These are phyloP conservation scores for Drosophila takahashii DNA, from an alignment of 1,140 invertebrate genomes.

Conservation along the genomic window DNA sequence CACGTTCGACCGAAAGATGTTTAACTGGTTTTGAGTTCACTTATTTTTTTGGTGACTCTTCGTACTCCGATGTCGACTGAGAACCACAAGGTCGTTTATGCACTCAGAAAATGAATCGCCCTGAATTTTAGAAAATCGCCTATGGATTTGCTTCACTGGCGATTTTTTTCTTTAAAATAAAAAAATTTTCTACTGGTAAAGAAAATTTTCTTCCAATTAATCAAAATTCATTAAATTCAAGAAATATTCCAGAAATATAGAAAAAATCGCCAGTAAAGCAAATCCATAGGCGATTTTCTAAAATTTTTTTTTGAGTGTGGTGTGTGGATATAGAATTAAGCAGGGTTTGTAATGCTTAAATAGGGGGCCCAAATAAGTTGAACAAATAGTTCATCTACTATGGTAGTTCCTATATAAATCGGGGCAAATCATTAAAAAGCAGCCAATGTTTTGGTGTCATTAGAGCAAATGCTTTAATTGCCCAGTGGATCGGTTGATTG, in stretches of 20 bases:
- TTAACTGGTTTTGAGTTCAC: constrained; percentile 64
- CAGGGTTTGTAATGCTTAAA: constrained; percentile 19
- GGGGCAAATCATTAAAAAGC: constrained; percentile 14
- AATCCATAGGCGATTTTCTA: too few species aligned
- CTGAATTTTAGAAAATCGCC: too few species aligned
- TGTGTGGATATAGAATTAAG: constrained; percentile 38
- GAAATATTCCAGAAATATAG: too few species aligned
- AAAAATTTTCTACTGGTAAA: too few species aligned
- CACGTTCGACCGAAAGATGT: constrained; percentile 52
- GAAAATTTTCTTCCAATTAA: too few species aligned
- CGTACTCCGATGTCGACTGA: constrained; percentile 11
- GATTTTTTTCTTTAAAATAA: too few species aligned
- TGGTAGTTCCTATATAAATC: constrained; percentile 14
- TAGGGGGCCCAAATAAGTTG: constrained; percentile 43
- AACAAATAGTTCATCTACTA: constrained; percentile 20
- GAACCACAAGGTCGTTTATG: constrained; percentile 23
- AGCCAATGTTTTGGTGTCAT: constrained; percentile 41
- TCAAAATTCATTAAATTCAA: too few species aligned
- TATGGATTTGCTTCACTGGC: too few species aligned
- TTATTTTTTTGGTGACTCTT: constrained; percentile 43
- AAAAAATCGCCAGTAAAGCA: too few species aligned
- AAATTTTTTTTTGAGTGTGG: too few species aligned
- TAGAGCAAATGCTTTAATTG: constrained; percentile 37
- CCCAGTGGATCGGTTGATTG: constrained; percentile 18
- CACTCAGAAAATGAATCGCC: too few species aligned